phyloP scores from a whole-genome alignment of 2,113 vertebrate species.

The Eclectus roratus region DNA sequence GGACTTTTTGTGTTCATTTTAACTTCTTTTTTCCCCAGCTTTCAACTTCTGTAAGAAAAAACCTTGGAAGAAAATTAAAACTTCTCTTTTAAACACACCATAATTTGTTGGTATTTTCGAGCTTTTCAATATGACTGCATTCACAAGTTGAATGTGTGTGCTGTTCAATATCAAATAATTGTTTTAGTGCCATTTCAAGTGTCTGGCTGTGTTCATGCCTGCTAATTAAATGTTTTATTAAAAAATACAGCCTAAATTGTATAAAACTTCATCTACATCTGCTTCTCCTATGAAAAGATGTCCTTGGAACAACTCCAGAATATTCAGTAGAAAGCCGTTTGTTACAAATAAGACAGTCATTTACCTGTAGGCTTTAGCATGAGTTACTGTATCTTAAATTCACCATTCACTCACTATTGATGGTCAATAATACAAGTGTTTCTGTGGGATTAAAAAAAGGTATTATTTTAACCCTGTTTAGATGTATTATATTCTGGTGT shows the following conservation, averaged over 20 bases:
- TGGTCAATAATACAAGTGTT: slow-evolving; percentile 32
- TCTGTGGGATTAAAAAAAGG: slow-evolving; percentile 10
- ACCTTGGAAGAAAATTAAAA: slow-evolving; percentile 84
- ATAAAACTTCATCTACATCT: slow-evolving; percentile 83
- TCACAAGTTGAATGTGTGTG: slow-evolving; percentile 72
- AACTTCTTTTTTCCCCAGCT: slow-evolving; percentile 38
- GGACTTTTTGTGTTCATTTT: slow-evolving; percentile 35
- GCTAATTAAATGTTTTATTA: slow-evolving; percentile 82
- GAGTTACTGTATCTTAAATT: slow-evolving; percentile 60
- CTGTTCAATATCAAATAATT: slow-evolving; percentile 79
- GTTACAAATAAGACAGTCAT: slow-evolving; percentile 68
- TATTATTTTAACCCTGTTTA: background rate
- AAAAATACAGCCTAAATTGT: slow-evolving; percentile 73
- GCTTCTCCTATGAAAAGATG: slow-evolving; percentile 77
- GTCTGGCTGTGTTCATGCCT: slow-evolving; percentile 73
- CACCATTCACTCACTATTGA: slow-evolving; percentile 48
- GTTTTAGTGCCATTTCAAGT: slow-evolving; percentile 79
- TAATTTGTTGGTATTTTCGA: slow-evolving; percentile 77
- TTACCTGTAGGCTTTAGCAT: slow-evolving; percentile 75
- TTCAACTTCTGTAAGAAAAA: slow-evolving; percentile 72
- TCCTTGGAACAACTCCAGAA: slow-evolving; percentile 83
- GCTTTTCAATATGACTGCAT: slow-evolving; percentile 72
- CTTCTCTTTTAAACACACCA: slow-evolving; percentile 66
- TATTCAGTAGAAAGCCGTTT: slow-evolving; percentile 71
- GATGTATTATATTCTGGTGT: background rate